These are phyloP conservation scores for Coelopa frigida DNA, from an alignment of 1,140 invertebrate species.

Conservation along the genomic window DNA sequence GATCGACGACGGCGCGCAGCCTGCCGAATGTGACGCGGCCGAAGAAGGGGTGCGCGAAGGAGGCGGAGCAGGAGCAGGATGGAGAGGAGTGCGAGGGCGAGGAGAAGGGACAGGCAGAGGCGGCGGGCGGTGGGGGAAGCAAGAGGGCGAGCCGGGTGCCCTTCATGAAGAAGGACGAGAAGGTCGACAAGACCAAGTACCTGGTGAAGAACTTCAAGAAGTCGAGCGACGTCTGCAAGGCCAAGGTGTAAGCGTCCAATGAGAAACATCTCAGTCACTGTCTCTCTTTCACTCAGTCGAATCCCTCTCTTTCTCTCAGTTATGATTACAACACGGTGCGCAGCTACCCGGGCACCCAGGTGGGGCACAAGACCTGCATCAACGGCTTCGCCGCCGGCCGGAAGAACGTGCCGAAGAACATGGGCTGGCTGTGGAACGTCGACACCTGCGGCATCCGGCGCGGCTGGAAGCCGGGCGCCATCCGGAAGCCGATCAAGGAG, in stretches of 20 bases:
- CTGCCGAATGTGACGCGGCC: no score
- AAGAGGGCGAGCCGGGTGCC: background rate
- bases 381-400: constrained; percentile 4
- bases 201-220: no score
- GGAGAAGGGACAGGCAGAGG: background rate
- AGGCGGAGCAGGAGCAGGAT: background rate
- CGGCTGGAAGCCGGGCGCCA: constrained; percentile 36
- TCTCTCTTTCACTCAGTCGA: background rate
- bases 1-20: no score
- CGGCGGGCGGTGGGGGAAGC: background rate
- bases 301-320: background rate
- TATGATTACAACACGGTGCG: constrained; percentile 10
- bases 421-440: constrained; percentile 43
- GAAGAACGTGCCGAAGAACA: constrained; percentile 28
- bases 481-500: constrained; percentile 30
- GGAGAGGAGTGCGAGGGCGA: background rate
- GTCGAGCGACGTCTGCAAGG: no score
- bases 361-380: constrained; percentile 5
- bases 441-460: constrained; percentile 17
- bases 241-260: background rate
- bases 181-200: no score
- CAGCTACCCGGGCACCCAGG: background rate
- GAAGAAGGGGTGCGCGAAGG: background rate
- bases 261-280: background rate
- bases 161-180: background rate